phyloP scores from a whole-genome alignment of 2,888 invertebrate species.

The Cylindroiulus punctatus region DNA sequence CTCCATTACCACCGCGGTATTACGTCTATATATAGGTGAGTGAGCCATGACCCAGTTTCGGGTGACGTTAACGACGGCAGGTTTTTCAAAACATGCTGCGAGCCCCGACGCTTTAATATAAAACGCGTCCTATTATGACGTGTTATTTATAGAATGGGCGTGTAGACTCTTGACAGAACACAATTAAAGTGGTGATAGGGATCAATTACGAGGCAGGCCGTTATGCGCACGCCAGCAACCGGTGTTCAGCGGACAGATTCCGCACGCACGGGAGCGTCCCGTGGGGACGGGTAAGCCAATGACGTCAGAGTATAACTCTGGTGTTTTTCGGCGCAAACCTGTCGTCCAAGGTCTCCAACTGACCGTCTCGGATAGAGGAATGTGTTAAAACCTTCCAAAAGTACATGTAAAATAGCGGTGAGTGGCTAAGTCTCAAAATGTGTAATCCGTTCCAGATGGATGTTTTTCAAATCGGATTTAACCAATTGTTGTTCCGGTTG shows the following conservation, averaged over 20 bases:
- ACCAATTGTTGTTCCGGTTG: too few relatives aligned
- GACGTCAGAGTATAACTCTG: background rate
- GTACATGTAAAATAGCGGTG: background rate
- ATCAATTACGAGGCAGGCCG: background rate
- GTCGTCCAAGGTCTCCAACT: background rate
- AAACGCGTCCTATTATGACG: background rate
- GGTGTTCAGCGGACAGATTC: background rate
- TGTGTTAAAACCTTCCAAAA: background rate
- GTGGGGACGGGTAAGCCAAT: background rate
- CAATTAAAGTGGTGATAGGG: background rate
- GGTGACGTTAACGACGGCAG: background rate
- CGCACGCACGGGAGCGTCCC: background rate
- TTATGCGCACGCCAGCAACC: background rate
- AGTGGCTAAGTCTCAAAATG: too few relatives aligned
- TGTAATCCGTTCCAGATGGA: too few relatives aligned
- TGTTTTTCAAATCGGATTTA: too few relatives aligned
- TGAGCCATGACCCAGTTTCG: background rate
- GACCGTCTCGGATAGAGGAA: background rate
- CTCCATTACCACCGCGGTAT: background rate
- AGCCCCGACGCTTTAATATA: background rate
- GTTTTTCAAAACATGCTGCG: background rate
- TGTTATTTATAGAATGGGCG: slow-evolving; percentile 20
- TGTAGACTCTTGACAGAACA: background rate
- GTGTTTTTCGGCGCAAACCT: background rate
- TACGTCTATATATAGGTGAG: background rate